These are phyloP conservation scores for Drosophila cardini DNA, from an alignment of 1,140 invertebrate species.

Conservation along the genomic window DNA sequence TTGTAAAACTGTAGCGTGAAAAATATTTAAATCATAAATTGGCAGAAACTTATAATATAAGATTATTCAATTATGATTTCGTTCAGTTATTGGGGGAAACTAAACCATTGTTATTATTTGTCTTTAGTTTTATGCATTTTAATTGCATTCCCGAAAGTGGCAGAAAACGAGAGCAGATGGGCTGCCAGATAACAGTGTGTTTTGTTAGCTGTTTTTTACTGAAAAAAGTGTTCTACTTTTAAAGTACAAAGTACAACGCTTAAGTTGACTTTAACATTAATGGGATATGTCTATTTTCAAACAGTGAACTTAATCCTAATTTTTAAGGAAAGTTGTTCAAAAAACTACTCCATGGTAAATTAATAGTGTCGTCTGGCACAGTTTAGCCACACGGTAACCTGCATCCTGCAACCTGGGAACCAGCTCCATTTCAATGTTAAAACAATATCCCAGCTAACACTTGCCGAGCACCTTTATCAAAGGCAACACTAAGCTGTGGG, in stretches of 20 bases:
- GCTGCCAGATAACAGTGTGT: no score
- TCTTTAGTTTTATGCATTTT: slow-evolving; percentile 69
- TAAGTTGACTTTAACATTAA: no score
- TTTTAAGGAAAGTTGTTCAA: not conserved
- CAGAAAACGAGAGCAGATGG: no score
- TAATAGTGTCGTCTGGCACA: slow-evolving; percentile 29
- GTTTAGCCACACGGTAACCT: slow-evolving; percentile 28
- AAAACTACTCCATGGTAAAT: slow-evolving; percentile 29
- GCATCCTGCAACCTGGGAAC: slow-evolving; percentile 15
- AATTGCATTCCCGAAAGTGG: slow-evolving; percentile 48
- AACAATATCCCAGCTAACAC: slow-evolving; percentile 63
- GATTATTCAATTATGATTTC: no score
- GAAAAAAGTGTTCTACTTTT: no score
- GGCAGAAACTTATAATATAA: no score
- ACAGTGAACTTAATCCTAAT: not conserved
- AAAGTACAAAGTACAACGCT: no score
- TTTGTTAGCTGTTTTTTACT: no score
- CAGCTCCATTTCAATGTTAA: slow-evolving; percentile 45
- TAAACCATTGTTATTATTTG: slow-evolving; percentile 65
- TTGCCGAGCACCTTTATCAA: slow-evolving; percentile 66
- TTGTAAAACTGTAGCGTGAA: no score
- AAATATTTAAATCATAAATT: no score
- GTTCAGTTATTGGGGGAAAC: slow-evolving; percentile 32
- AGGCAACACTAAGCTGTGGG: slow-evolving; percentile 58
- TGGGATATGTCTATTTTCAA: no score